Evolutionary conservation across 2,888 invertebrate species (phyloP).

Genomic region (Trypoxylon attenuatum): DNA sequence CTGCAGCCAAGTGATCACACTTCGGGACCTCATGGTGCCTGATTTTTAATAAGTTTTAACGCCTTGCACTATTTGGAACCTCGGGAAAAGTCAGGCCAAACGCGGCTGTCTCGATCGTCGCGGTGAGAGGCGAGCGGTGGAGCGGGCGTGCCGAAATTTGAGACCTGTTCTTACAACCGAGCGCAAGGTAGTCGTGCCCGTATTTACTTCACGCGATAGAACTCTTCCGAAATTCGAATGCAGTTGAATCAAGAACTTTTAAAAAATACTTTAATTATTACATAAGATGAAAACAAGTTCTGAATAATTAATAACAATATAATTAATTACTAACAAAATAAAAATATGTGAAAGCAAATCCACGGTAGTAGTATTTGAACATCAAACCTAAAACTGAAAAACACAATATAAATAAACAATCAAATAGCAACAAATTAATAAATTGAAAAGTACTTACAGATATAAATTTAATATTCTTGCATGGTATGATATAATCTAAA

Average conservation of each 20-base stretch:
- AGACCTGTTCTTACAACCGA: slow-evolving; percentile 25
- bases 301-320: slow-evolving; percentile 31
- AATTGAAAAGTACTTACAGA: slow-evolving; percentile 1
- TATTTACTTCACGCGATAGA: slow-evolving; percentile 31
- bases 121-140: no score
- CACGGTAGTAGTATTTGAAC: slow-evolving; percentile 33
- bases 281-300: slow-evolving; percentile 28
- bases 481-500: slow-evolving; percentile 8
- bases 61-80: slow-evolving; percentile 17
- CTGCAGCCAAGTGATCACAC: no score
- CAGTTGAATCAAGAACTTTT: slow-evolving; percentile 36
- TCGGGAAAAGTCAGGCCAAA: no score
- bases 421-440: slow-evolving; percentile 32
- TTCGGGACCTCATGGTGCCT: no score
- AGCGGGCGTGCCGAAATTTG: no score
- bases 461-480: slow-evolving; percentile 6
- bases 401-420: slow-evolving; percentile 39
- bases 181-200: slow-evolving; percentile 18
- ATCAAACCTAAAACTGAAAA: slow-evolving; percentile 33
- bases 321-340: slow-evolving; percentile 31
- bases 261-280: slow-evolving; percentile 30
- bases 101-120: no score
- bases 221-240: slow-evolving; percentile 28
- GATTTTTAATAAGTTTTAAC: no score
- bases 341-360: slow-evolving; percentile 28